A percentile compares a stretch with the other conserved stretches of the same genome.
These are phyloP conservation scores for Coreius guichenoti DNA, from an alignment of 2,797 vertebrate genomes.

Conservation along the genomic window DNA sequence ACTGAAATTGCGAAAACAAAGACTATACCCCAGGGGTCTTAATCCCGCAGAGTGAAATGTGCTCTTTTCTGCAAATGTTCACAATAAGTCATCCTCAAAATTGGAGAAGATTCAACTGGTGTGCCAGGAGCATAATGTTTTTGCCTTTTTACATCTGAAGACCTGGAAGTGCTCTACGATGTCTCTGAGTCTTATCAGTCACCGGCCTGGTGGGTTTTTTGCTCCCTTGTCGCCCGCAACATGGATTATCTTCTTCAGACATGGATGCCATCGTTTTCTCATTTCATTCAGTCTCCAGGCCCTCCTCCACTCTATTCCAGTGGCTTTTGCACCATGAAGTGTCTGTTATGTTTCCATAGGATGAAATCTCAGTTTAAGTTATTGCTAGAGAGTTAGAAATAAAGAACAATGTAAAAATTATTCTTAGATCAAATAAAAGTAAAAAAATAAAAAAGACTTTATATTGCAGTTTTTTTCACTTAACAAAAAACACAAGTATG, in stretches of 20 bases:
- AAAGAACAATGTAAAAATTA: not conserved
- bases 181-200: slow-evolving; percentile 48
- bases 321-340: slow-evolving; percentile 12
- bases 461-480: not conserved
- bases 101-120: slow-evolving; percentile 23
- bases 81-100: not conserved
- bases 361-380: not conserved
- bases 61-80: slow-evolving; percentile 11
- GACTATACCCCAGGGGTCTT: not conserved
- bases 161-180: slow-evolving; percentile 12
- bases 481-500: not conserved
- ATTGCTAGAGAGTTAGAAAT: not conserved
- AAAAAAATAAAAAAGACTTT: not conserved
- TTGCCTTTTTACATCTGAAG: slow-evolving; percentile 13
- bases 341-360: slow-evolving; percentile 5
- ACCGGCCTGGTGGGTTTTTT: slow-evolving; percentile 30
- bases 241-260: slow-evolving; percentile 59
- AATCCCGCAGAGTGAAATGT: not conserved
- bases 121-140: not conserved
- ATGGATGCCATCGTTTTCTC: slow-evolving; percentile 56
- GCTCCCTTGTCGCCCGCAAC: slow-evolving; percentile 56
- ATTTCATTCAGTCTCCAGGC: slow-evolving; percentile 46
- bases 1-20: not conserved
- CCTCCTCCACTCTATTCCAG: slow-evolving; percentile 50
- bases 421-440: not conserved